Conservation (phyloP, 2,888 invertebrate genomes). For the Scaptomyza cyrtandrae region DNA sequence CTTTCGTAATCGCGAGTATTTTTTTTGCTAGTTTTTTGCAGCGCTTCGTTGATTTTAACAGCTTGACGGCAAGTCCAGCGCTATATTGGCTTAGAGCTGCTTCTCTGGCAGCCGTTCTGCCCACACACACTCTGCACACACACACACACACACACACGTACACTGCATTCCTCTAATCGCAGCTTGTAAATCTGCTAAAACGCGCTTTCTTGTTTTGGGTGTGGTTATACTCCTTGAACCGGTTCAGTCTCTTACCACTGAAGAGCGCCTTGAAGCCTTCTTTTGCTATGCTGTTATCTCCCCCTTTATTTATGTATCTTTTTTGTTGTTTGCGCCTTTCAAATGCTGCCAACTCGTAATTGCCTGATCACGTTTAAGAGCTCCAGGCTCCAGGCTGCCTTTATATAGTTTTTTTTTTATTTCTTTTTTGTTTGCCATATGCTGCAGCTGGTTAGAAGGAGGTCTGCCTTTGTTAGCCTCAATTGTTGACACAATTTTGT, state of each 20-base stretch:
- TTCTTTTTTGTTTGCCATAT: constrained; percentile 15
- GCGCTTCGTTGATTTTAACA: constrained; percentile 80
- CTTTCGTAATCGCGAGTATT: constrained; percentile 68
- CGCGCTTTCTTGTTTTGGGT: constrained; percentile 72
- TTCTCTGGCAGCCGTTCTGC: constrained; percentile 71
- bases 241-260: constrained; percentile 36
- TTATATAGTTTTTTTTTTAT: constrained; percentile 14
- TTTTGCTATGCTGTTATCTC: constrained; percentile 5
- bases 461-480: constrained; percentile 21
- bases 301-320: neutral
- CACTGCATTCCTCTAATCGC: constrained; percentile 51
- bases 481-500: constrained; percentile 63
- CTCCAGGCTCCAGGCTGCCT: constrained; percentile 34
- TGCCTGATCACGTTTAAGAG: constrained; percentile 68
- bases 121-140: constrained; percentile 56
- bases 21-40: constrained; percentile 60
- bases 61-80: constrained; percentile 65
- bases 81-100: constrained; percentile 71
- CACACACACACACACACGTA: constrained; percentile 30
- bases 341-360: constrained; percentile 43
- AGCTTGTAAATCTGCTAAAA: constrained; percentile 63
- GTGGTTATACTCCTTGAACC: constrained; percentile 65
- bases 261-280: constrained; percentile 38
- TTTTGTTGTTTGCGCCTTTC: constrained; percentile 20
- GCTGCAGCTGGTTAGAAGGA: constrained; percentile 18